phyloP scores from a whole-genome alignment of 64 coral and sea anemone genomes.

The Actinia equina region DNA sequence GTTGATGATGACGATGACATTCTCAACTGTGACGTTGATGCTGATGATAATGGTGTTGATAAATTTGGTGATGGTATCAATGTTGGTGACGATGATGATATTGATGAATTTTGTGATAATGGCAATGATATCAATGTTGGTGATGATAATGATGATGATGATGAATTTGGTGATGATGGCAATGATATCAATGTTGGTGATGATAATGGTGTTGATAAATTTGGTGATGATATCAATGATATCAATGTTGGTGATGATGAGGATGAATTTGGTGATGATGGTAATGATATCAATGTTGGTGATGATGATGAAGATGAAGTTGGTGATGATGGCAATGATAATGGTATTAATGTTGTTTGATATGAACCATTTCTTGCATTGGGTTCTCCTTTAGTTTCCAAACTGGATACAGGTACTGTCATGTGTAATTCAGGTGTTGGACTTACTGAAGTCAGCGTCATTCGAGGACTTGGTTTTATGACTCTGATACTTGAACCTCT shows the following conservation, averaged over 20 bases:
- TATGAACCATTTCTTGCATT: background rate
- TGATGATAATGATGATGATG: background rate
- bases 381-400: background rate
- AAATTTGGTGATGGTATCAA: background rate
- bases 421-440: background rate
- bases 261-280: background rate
- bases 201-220: background rate
- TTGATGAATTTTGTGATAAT: background rate
- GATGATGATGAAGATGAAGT: background rate
- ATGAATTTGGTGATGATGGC: background rate
- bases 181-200: background rate
- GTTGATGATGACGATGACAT: background rate
- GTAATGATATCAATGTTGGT: background rate
- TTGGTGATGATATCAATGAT: no score
- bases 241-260: background rate
- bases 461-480: background rate
- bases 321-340: background rate
- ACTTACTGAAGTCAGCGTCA: background rate
- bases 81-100: background rate
- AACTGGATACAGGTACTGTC: background rate
- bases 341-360: background rate
- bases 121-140: no score
- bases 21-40: background rate
- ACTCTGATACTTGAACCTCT: background rate
- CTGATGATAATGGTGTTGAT: background rate